phyloP scores from a whole-genome alignment of 2,797 vertebrate genomes.

The Fundulus diaphanus region DNA sequence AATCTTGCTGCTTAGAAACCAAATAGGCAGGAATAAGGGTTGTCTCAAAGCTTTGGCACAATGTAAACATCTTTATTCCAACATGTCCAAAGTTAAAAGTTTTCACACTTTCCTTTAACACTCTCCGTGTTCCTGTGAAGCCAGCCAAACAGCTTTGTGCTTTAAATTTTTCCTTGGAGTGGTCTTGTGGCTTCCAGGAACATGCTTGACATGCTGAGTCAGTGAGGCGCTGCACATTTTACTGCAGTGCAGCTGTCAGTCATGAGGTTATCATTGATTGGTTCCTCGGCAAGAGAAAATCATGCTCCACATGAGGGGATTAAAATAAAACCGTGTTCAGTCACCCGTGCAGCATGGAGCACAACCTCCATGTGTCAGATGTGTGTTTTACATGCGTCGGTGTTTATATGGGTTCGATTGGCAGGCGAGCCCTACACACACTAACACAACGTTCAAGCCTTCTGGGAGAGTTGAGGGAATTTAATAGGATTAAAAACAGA shows the following conservation, averaged over 20 bases:
- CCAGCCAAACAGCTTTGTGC: not conserved
- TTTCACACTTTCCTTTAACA: not conserved
- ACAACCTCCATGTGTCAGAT: slow-evolving; percentile 22
- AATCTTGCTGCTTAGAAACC: not conserved
- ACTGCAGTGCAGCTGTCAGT: slow-evolving; percentile 23
- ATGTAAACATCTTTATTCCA: not conserved
- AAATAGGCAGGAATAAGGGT: not conserved
- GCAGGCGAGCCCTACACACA: slow-evolving; percentile 7
- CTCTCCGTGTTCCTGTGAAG: not conserved
- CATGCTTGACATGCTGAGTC: slow-evolving; percentile 9
- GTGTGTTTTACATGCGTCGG: slow-evolving; percentile 17
- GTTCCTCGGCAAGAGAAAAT: slow-evolving; percentile 4
- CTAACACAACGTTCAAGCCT: slow-evolving; percentile 7
- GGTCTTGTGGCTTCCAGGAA: not conserved
- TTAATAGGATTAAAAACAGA: slow-evolving; percentile 23
- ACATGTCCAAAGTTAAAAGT: not conserved
- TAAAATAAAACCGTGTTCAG: slow-evolving; percentile 30
- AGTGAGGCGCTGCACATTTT: slow-evolving; percentile 7
- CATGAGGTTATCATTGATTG: slow-evolving; percentile 35
- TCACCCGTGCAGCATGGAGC: slow-evolving; percentile 8
- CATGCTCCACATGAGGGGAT: slow-evolving; percentile 13
- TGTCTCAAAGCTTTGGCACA: not conserved
- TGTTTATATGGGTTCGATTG: slow-evolving; percentile 35
- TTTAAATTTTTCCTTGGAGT: not conserved
- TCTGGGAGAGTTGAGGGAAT: not conserved